A percentile compares a stretch with the other conserved stretches of the same genome.
These are phyloP conservation scores for Tautogolabrus adspersus DNA, from an alignment of 2,113 vertebrate species.

Conservation along the genomic window DNA sequence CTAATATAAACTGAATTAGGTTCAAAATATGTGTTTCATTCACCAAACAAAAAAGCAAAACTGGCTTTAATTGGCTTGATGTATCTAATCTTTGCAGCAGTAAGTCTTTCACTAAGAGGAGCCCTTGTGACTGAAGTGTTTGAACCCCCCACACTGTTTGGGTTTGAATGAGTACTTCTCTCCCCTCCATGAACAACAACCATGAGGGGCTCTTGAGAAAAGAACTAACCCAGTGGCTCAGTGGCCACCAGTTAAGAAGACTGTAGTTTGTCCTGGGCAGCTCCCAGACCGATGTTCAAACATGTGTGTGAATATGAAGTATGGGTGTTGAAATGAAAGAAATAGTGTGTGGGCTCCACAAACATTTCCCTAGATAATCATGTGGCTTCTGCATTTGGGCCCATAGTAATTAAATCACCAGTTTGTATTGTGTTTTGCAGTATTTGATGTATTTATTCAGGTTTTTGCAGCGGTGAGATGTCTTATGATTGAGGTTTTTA, in stretches of 20 bases:
- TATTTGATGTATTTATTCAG: constrained; percentile 32
- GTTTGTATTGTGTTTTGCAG: constrained; percentile 47
- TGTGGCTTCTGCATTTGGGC: constrained; percentile 39
- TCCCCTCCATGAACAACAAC: constrained; percentile 55
- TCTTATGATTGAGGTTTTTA: constrained; percentile 31
- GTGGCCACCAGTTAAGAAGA: constrained; percentile 15
- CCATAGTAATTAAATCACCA: constrained; percentile 44
- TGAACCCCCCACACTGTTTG: constrained; percentile 45
- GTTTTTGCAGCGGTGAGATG: constrained; percentile 16
- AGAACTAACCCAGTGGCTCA: constrained; percentile 52
- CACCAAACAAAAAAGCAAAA: constrained; percentile 17
- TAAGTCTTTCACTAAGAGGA: constrained; percentile 51
- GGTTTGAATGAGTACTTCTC: constrained; percentile 44
- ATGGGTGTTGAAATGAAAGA: constrained; percentile 39
- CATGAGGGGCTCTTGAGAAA: constrained; percentile 63
- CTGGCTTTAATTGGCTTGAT: constrained; percentile 39
- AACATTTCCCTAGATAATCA: constrained; percentile 39
- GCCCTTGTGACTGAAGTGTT: constrained; percentile 52
- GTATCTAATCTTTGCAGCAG: constrained; percentile 35
- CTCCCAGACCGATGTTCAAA: constrained; percentile 55
- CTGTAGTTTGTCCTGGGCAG: constrained; percentile 51
- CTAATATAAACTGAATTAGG: constrained; percentile 5
- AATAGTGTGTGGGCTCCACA: constrained; percentile 43
- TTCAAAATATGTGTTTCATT: not conserved
- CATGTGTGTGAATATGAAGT: constrained; percentile 55